These are phyloP conservation scores for Phasia obesa DNA, from an alignment of 2,888 invertebrate genomes.

Conservation along the genomic window DNA sequence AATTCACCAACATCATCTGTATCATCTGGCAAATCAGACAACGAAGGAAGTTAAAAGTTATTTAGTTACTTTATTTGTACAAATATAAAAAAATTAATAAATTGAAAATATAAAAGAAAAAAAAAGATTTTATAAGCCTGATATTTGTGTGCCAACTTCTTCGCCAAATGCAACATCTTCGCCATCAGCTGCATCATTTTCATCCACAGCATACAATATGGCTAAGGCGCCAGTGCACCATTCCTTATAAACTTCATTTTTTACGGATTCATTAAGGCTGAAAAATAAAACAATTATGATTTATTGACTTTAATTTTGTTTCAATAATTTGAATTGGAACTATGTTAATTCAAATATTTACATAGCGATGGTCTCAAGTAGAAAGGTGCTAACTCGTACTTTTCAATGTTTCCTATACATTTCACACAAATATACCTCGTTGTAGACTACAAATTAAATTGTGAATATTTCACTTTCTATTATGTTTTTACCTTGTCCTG, in stretches of 20 bases:
- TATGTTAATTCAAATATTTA: no score
- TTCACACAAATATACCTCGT: no score
- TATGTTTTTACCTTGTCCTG: no score
- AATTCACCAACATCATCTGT: conserved; percentile 64
- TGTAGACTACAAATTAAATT: no score
- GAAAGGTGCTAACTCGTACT: no score
- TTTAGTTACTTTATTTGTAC: conserved; percentile 27
- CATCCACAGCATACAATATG: conserved; percentile 74
- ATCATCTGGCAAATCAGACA: conserved; percentile 39
- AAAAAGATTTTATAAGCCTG: conserved; percentile 10
- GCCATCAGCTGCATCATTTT: conserved; percentile 38
- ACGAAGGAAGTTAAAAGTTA: conserved; percentile 47
- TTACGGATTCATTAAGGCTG: conserved; percentile 72
- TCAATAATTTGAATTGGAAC: no score
- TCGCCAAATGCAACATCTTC: neutral
- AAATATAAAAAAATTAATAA: conserved; percentile 25
- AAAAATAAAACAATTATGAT: conserved; percentile 15
- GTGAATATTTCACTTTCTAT: no score
- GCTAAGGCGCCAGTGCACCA: conserved; percentile 74
- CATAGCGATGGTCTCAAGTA: no score
- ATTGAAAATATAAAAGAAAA: conserved; percentile 2
- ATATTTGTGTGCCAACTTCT: conserved; percentile 4
- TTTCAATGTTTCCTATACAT: no score
- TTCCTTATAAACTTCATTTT: conserved; percentile 71
- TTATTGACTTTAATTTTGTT: no score